A percentile compares a stretch with the other conserved stretches of the same genome.
Conservation (phyloP, 2,888 invertebrate genomes). For the Melieria picta region DNA sequence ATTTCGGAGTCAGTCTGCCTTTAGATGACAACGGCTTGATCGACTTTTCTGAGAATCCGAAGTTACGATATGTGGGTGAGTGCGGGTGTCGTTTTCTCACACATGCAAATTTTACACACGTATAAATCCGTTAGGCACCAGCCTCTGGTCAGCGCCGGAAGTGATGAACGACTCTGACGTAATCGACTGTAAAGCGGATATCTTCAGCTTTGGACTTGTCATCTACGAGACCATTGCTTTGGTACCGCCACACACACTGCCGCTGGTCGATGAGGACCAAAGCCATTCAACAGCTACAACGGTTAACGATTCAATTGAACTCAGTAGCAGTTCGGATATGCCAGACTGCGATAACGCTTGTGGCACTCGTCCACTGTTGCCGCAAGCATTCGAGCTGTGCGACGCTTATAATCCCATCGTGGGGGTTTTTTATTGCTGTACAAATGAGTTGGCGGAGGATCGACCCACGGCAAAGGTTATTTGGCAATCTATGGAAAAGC, state of each 20-base stretch:
- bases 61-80: conserved; percentile 72
- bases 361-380: conserved; percentile 78
- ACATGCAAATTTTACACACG: background rate
- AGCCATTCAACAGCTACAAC: conserved; percentile 15
- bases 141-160: conserved; percentile 84
- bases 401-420: conserved; percentile 73
- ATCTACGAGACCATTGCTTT: conserved; percentile 86
- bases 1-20: conserved; percentile 84
- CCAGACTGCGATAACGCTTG: conserved; percentile 40
- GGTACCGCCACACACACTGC: conserved; percentile 73
- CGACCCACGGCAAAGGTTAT: conserved; percentile 72
- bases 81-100: background rate
- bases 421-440: conserved; percentile 78
- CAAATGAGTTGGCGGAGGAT: conserved; percentile 70
- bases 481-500: conserved; percentile 42
- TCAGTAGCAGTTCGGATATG: background rate
- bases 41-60: conserved; percentile 68
- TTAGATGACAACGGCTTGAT: conserved; percentile 73
- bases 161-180: conserved; percentile 71
- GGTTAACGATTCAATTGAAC: conserved; percentile 48
- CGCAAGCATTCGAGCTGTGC: conserved; percentile 70
- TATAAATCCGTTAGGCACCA: conserved; percentile 71
- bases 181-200: conserved; percentile 78
- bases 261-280: conserved; percentile 46
- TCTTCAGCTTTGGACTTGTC: conserved; percentile 82